Base-by-base conservation (phyloP, 2,797 vertebrate species). In the Betta splendens region DNA sequence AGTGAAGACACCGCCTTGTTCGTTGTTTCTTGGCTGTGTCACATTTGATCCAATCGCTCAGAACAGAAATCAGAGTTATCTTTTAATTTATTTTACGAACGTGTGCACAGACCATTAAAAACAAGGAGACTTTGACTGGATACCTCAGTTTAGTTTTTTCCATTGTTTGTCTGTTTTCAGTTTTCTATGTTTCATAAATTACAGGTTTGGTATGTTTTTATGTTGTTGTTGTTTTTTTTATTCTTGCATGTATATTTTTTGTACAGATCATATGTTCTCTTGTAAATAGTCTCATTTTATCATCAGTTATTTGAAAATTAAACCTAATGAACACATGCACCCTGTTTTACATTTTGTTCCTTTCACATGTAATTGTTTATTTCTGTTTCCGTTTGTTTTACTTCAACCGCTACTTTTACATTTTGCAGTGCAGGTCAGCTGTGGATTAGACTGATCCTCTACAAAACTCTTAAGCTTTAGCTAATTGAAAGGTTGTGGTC, bases 181-280 rank as follows among this genome's bases (percentile, higher is more conserved):
- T 88, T 87, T 91, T 87, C 90, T 92, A 84, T 91, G 78, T 93
- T 93, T 84, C 76, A 86, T 80, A 53, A 81, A 72, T 85, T 72
- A 79, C 80, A 71, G 82, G 69, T 78, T 88, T 83, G 79, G 64
- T 84, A 36, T 65, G 57, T 71, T 79, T 69, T 45, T 54, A 29
- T 68, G 21, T 85, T 87, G n/a, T n/a, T n/a, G n/a, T n/a, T n/a
- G n/a, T n/a, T n/a, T n/a, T n/a, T 86, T 94, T 91, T 93, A 33
- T 88, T 84, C 92, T 94, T 95, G 95, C 96, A 97, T 96, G 95
- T 98, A 96, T 94, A 97, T 96, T 96, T 94, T 95, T 96, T 98
- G 96, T 98, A 99, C 94, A 98, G 93, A 92, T 76, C 69, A 92
- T 93, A 92, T 94, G 94, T 92, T 80, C 89, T 93, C 89, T 31